Base-by-base conservation (phyloP, 1,140 invertebrate genomes). In the Colletes latitarsis region DNA sequence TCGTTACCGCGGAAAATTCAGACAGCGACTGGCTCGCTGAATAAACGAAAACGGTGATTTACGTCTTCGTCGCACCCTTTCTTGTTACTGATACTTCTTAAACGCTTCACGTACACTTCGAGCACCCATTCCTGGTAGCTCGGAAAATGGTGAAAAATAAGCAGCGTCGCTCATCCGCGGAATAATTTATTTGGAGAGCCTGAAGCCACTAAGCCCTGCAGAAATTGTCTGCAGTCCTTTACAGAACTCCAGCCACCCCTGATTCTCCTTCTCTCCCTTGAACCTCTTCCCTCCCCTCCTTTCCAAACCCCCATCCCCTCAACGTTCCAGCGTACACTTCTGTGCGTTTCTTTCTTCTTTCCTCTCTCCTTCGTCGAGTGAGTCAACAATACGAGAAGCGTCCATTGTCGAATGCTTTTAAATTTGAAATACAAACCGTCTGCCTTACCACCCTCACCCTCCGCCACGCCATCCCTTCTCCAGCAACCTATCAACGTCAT, bases 381-480 rank as follows among this genome's bases (percentile, higher is more conserved):
- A 92, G 89, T 91, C 91, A 91, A 93, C 91, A 93, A 92, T 92
- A 91, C 84, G 75, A 88, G 88, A 90, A 91, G 88, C 88, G 83
- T 86, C 89, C 87, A 92, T 93, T 93, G 92, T 92, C 90, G 88
- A 92, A 92, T 92, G 92, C 92, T 93, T 93, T 93, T 93, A 92
- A 93, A 92, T 93, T 92, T 92, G 88, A 91, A 93, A 93, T 91
- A 92, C 90, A 93, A 92, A 93, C 89, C 89, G 87, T 92, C 91
- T 91, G 84, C 88, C 86, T 89, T 88, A 77, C 66, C 64, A 46
- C 57, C 69, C 69, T 58, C 63, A 41, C 71, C 66, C 68, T 6
- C 8, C 21, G n/a, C 17, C 57, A 17, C 63, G 41, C 30, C 60
- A 15, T 41, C 6, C 66, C 14, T 58, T 67, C 49, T 68, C 62